phyloP scores from a whole-genome alignment of 2,888 invertebrate species.

The Beris morrisii region DNA sequence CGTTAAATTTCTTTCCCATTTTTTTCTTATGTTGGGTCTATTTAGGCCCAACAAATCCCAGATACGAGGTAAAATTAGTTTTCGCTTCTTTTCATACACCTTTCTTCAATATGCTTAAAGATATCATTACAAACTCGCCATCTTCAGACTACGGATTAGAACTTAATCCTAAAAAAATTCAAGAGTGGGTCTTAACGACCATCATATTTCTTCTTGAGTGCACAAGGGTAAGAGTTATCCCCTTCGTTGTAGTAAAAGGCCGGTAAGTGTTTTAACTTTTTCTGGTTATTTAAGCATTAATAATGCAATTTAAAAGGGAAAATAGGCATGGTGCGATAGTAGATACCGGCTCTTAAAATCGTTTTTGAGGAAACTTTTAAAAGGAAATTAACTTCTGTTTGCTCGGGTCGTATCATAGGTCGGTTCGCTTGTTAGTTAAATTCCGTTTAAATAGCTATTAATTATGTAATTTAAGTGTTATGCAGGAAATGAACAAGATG shows the following conservation, averaged over 20 bases:
- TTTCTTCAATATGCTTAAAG: not conserved
- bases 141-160: no score
- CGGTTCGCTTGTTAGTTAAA: no score
- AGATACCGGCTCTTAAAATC: no score
- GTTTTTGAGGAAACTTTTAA: no score
- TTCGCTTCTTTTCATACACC: constrained; percentile 19
- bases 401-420: no score
- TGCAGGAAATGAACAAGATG: no score
- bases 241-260: no score
- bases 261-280: constrained; percentile 23
- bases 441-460: no score
- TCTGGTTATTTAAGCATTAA: constrained; percentile 13
- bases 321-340: not conserved
- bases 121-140: no score
- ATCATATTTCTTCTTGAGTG: constrained; percentile 23
- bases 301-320: constrained; percentile 21
- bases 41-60: not conserved
- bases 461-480: no score
- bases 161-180: no score
- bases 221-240: constrained; percentile 10
- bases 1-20: not conserved
- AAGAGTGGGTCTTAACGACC: constrained; percentile 4
- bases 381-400: no score
- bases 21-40: not conserved
- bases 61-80: constrained; percentile 12